Base-by-base conservation (phyloP, 2,113 vertebrate genomes). In the Phocoena sinus region DNA sequence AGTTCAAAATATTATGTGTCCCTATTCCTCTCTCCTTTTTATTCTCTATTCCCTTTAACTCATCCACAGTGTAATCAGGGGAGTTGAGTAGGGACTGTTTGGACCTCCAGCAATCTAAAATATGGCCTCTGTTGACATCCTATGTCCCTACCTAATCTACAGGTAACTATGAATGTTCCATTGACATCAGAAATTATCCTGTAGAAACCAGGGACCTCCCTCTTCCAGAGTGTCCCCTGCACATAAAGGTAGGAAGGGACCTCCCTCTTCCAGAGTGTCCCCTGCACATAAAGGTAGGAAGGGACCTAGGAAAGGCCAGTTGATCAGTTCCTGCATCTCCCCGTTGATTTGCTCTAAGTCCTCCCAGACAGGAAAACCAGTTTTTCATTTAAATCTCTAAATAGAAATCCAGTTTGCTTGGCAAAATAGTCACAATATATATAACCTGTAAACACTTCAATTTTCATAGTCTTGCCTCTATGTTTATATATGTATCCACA, bases 311-410 rank as follows among this genome's bases (percentile, higher is more conserved):
- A 76, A 86, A 38, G 28, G 8, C n/a, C 41, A 38, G 9, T 20
- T 20, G 4, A 53, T 38, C n/a, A 70, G 12, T 7, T 38, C n/a
- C 65, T 89, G 10, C 9, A 71, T 73, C 62, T 94, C 56, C 68
- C n/a, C 68, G 3, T 8, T 63, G 47, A 73, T 73, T 74, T 70
- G 1, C 38, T 91, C 38, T 79, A 65, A 84, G 88, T 33, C 9
- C 1, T 80, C 81, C 25, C 50, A 91, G 58, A 80, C 23, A 70
- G 18, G 23, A 86, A 92, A 65, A 41, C 8, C 26, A n/a, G 13
- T 14, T 92, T 96, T 92, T 62, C n/a, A 90, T 65, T 88, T 44
- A 92, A 80, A 81, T 84, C 60, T 63, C 60, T 81, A 62, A 96
- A 65, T 38, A 94, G 56, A 74, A 89, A 95, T 67, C 33, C 3